Base-by-base conservation (phyloP, 1,140 invertebrate genomes). In the Drosophila ambigua region DNA sequence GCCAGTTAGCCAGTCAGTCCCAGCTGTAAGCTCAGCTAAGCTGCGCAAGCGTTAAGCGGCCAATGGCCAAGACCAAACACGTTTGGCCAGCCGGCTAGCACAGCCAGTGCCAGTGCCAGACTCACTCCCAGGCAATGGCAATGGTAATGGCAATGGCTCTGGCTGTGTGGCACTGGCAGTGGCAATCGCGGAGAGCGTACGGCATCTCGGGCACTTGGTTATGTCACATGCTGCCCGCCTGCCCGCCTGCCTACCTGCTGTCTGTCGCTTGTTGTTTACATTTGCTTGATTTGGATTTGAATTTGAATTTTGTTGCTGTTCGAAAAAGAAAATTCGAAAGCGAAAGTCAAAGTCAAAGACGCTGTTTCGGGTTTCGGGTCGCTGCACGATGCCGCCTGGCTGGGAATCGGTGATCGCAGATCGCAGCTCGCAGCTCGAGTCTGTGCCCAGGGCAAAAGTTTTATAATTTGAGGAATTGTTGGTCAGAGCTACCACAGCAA, bases 261-360 rank as follows among this genome's bases (percentile, higher is more conserved):
- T 20, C 20, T 68, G 50, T 23, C 52, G 57, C 65, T 75, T 55
- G 67, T 80, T 79, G 66, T 72, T 66, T 62, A 77, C 73, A 72
- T 77, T 72, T 60, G 49, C 46, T 73, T 71, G 67, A 75, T 72
- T 65, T 53, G 68, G 59, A 53, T 53, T 62, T 62, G 16, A 62
- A 53, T 53, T 53, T 62, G 35, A 9, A 31, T 31, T 31, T 31
- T 61, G 55, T 45, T 57, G 41, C 31, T 39, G 16, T 35, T 65
- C 65, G 63, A 83, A 88, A 82, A 88, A 83, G 84, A 83, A 88
- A 88, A 88, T 88, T 89, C 79, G 83, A 88, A 88, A 88, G 83
- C 83, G 83, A 88, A 88, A 88, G 83, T 88, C 84, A 88, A 88
- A 88, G 83, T 83, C 84, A 87, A 79, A 87, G 82, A 85, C 78